phyloP scores from a whole-genome alignment of 2,888 invertebrate genomes.

The Coenonympha glycerion region DNA sequence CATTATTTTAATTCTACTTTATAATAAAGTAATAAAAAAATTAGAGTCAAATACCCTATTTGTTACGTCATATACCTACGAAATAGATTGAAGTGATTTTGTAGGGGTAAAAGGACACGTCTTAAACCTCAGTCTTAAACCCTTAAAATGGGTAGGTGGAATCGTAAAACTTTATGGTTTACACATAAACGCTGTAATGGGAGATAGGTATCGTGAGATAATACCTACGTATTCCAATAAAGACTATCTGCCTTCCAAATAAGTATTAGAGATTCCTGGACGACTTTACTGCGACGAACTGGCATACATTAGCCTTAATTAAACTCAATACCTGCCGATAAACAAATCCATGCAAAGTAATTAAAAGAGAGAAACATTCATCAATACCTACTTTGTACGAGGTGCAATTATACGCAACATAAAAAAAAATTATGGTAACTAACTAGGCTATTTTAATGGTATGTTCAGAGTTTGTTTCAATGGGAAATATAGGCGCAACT shows the following conservation, averaged over 20 bases:
- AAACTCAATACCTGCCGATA: background rate
- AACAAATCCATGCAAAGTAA: no score
- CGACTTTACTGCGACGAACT: background rate
- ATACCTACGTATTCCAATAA: background rate
- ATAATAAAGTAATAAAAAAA: no score
- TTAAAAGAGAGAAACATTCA: no score
- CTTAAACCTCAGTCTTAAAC: background rate
- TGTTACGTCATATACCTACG: background rate
- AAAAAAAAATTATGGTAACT: no score
- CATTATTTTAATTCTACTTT: no score
- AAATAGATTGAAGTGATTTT: background rate
- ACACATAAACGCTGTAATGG: slow-evolving; percentile 44
- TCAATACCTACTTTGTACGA: no score
- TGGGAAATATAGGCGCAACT: no score
- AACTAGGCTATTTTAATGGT: no score
- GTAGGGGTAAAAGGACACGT: background rate
- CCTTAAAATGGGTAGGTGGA: slow-evolving; percentile 12
- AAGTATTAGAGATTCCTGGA: background rate
- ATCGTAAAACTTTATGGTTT: slow-evolving; percentile 46
- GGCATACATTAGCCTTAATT: background rate
- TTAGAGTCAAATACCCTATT: no score
- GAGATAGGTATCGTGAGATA: slow-evolving; percentile 26
- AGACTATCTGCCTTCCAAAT: background rate
- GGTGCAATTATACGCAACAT: no score
- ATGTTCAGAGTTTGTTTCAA: no score